Percentiles rank a stretch among this genome's conserved stretches.
Evolutionary conservation across 37 sponge, comb jelly and placozoan genomes (phyloP).

Genomic region (Amphimedon queenslandica): DNA sequence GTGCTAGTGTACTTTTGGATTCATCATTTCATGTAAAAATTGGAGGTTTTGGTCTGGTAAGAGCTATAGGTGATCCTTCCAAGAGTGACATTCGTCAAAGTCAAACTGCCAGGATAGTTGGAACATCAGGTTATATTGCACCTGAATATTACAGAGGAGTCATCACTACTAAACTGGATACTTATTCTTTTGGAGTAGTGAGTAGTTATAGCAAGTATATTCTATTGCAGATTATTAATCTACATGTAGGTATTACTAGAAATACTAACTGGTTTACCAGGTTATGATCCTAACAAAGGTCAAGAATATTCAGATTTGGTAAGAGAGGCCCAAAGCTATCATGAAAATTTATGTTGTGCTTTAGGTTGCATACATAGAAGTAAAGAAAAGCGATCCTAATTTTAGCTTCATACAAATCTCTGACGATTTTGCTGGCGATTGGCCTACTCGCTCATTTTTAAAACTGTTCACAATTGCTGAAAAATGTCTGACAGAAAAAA

Average conservation of each 20-base stretch:
- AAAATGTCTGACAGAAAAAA: too few relatives aligned
- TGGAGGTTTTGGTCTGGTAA: slow-evolving; percentile 91
- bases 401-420: too few relatives aligned
- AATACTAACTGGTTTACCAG: slow-evolving; percentile 4
- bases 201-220: neutral
- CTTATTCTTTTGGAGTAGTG: slow-evolving; percentile 87
- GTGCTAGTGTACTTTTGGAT: slow-evolving; percentile 94
- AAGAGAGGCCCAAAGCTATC: too few relatives aligned
- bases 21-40: slow-evolving; percentile 77
- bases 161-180: slow-evolving; percentile 84
- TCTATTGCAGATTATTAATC: neutral
- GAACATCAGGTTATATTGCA: slow-evolving; percentile 93
- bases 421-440: too few relatives aligned
- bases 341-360: too few relatives aligned
- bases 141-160: slow-evolving; percentile 84
- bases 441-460: too few relatives aligned
- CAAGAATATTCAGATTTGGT: neutral
- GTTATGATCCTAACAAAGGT: neutral
- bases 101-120: slow-evolving; percentile 63
- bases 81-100: slow-evolving; percentile 26
- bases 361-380: too few relatives aligned
- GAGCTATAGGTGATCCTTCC: slow-evolving; percentile 13
- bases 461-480: too few relatives aligned
- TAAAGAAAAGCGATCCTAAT: too few relatives aligned
- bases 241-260: neutral